phyloP scores from a whole-genome alignment of 2,888 invertebrate genomes.

The Tridacna gigas region DNA sequence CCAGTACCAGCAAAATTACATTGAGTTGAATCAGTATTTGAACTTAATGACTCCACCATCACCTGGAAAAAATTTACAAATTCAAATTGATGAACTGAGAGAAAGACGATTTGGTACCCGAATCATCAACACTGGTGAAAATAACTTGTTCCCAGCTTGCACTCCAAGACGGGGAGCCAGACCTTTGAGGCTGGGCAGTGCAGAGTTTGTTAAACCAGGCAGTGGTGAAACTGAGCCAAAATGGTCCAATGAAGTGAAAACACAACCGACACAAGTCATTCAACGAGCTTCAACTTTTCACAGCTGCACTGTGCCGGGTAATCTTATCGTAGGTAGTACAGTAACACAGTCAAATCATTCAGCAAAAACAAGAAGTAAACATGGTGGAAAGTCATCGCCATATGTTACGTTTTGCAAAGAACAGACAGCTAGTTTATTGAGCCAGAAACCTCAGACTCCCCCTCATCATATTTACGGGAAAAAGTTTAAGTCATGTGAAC shows the following conservation, averaged over 20 bases:
- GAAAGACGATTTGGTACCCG: slow-evolving; percentile 32
- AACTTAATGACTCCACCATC: slow-evolving; percentile 59
- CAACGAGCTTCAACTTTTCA: slow-evolving; percentile 31
- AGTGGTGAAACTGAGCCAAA: slow-evolving; percentile 24
- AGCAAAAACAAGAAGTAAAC: slow-evolving; percentile 28
- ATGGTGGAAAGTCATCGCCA: slow-evolving; percentile 39
- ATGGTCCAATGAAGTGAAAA: slow-evolving; percentile 39
- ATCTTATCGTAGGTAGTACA: slow-evolving; percentile 55
- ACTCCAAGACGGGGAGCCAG: slow-evolving; percentile 47
- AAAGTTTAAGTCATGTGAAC: slow-evolving; percentile 45
- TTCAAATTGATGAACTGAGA: slow-evolving; percentile 47
- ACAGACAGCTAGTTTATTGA: background rate
- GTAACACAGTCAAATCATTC: slow-evolving; percentile 36
- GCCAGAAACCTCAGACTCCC: slow-evolving; percentile 31
- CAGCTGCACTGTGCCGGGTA: slow-evolving; percentile 45
- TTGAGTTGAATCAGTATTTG: slow-evolving; percentile 55
- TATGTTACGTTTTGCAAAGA: slow-evolving; percentile 51
- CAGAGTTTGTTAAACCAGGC: slow-evolving; percentile 62
- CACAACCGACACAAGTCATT: background rate
- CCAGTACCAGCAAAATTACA: slow-evolving; percentile 40
- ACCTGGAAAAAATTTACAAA: slow-evolving; percentile 36
- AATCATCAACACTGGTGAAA: slow-evolving; percentile 15
- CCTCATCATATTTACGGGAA: slow-evolving; percentile 50
- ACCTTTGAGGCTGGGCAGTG: slow-evolving; percentile 57
- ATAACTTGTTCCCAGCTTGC: slow-evolving; percentile 43